phyloP scores from a whole-genome alignment of 2,888 invertebrate genomes.

The Orchesella flavescens region DNA sequence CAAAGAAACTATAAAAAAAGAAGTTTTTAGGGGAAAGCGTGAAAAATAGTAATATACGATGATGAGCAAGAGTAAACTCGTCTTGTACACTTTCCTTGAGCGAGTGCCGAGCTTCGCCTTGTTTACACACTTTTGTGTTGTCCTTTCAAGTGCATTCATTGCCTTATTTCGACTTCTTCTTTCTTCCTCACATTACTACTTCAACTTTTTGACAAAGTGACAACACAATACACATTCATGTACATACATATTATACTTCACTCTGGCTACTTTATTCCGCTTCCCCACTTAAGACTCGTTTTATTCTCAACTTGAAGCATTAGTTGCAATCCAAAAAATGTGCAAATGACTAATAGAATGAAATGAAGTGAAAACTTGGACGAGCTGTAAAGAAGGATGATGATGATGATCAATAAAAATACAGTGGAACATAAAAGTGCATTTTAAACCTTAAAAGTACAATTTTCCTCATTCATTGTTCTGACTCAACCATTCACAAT shows the following conservation, averaged over 20 bases:
- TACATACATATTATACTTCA: background rate
- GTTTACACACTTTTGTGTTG: conserved; percentile 55
- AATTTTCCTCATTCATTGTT: background rate
- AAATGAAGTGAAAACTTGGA: conserved; percentile 52
- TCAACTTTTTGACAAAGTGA: background rate
- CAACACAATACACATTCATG: background rate
- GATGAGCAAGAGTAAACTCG: conserved; percentile 36
- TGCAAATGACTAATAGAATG: conserved; percentile 62
- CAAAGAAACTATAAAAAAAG: conserved; percentile 16
- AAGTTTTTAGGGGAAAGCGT: conserved; percentile 6
- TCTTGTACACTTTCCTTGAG: conserved; percentile 22
- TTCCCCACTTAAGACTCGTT: background rate
- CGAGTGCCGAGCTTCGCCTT: conserved; percentile 9
- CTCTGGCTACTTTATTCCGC: conserved; percentile 39
- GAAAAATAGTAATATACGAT: background rate
- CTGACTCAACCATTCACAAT: conserved; percentile 24
- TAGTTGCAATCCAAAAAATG: conserved; percentile 24
- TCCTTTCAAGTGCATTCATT: conserved; percentile 55
- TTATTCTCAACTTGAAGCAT: background rate
- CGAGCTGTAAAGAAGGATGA: background rate
- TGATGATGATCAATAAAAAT: conserved; percentile 39
- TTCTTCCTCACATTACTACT: conserved; percentile 18
- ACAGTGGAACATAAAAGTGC: conserved; percentile 12
- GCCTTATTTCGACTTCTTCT: conserved; percentile 10
- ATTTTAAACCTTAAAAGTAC: conserved; percentile 28